A percentile compares a stretch with the other conserved stretches of the same genome.
These are phyloP conservation scores for Chlorodrepanis virens DNA, from an alignment of 2,113 vertebrate genomes.

Conservation along the genomic window DNA sequence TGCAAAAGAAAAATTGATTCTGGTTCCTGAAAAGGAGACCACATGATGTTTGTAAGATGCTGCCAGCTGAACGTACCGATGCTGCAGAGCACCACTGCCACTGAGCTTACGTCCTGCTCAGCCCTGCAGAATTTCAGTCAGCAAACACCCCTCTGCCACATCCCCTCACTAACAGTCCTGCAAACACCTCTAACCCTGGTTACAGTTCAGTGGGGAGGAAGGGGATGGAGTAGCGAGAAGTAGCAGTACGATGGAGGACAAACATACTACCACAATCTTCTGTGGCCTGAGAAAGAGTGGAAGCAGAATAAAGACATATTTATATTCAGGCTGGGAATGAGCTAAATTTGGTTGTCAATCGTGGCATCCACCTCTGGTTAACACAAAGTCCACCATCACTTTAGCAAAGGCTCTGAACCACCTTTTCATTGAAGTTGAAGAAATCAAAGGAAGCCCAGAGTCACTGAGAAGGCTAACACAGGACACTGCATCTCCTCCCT, in stretches of 20 bases:
- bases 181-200: background rate
- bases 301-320: background rate
- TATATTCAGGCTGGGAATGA: background rate
- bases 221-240: background rate
- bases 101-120: accelerated
- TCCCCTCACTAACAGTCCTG: background rate
- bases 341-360: background rate
- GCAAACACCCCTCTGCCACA: background rate
- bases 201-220: background rate
- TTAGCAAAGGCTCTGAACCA: background rate
- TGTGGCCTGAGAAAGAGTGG: background rate
- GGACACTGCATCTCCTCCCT: background rate
- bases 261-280: background rate
- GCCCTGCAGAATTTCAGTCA: background rate
- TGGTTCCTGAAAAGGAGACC: background rate
- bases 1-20: background rate
- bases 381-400: background rate
- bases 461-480: background rate
- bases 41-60: background rate
- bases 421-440: background rate
- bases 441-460: background rate
- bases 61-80: background rate
- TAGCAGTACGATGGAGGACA: background rate
- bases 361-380: background rate
- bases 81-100: background rate